A percentile compares a stretch with the other conserved stretches of the same genome.
These are phyloP conservation scores for Eupithecia pulchellata DNA, from an alignment of 2,888 invertebrate species.

Conservation along the genomic window DNA sequence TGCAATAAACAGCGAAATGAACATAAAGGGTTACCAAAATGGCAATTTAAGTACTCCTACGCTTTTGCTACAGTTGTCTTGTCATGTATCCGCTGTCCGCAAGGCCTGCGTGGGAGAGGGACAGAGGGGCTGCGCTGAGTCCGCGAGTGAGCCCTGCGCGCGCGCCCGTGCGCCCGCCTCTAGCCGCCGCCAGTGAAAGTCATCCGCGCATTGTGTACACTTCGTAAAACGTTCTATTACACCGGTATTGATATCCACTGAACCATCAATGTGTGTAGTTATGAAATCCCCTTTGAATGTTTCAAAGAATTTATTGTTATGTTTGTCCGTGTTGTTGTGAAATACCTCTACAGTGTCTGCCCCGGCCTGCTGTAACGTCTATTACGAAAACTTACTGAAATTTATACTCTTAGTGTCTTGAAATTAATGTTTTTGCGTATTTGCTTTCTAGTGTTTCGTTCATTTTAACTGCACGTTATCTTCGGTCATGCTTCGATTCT, in stretches of 20 bases:
- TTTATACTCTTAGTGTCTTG: neutral
- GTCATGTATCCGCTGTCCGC: slow-evolving; percentile 47
- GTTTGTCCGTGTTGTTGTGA: slow-evolving; percentile 47
- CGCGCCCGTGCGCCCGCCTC: slow-evolving; percentile 57
- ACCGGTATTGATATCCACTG: slow-evolving; percentile 38
- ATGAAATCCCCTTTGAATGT: slow-evolving; percentile 23
- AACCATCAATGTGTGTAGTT: slow-evolving; percentile 28
- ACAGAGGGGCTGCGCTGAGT: slow-evolving; percentile 50
- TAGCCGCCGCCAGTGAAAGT: slow-evolving; percentile 71
- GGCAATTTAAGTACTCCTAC: slow-evolving; percentile 78
- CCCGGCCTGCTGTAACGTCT: slow-evolving; percentile 34
- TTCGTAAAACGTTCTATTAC: slow-evolving; percentile 40
- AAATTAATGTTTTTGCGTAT: slow-evolving; percentile 36
- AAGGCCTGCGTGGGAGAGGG: slow-evolving; percentile 70
- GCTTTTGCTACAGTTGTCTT: slow-evolving; percentile 63
- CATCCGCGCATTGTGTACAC: slow-evolving; percentile 51
- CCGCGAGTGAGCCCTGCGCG: slow-evolving; percentile 77
- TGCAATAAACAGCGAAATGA: slow-evolving; percentile 40
- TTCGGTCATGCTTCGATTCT: slow-evolving; percentile 65
- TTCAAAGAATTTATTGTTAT: slow-evolving; percentile 19
- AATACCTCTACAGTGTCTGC: slow-evolving; percentile 39
- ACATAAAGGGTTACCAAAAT: slow-evolving; percentile 72
- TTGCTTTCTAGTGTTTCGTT: slow-evolving; percentile 64
- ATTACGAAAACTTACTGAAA: slow-evolving; percentile 44
- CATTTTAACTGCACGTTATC: slow-evolving; percentile 64